Percentiles rank a stretch among this genome's conserved stretches.
Evolutionary conservation across 2,888 invertebrate genomes (phyloP).

Genomic region (Agrotis ipsilon): DNA sequence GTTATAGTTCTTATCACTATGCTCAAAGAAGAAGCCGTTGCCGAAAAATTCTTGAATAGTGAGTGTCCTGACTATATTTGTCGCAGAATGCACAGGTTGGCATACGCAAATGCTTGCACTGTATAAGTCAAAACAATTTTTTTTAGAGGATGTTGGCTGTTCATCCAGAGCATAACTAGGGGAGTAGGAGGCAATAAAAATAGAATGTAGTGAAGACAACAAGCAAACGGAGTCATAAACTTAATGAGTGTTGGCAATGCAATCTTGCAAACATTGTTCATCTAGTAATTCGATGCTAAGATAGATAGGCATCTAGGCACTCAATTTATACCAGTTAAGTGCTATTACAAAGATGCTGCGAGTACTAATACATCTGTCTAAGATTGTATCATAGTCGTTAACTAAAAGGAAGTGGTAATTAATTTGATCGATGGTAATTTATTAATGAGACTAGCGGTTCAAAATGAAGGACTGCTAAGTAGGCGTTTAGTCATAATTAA

Average conservation of each 20-base stretch:
- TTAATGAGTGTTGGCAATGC: slow-evolving; percentile 38
- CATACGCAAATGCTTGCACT: too few species aligned
- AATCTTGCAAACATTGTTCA: slow-evolving; percentile 53
- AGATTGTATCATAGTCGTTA: slow-evolving; percentile 39
- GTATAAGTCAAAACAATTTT: too few species aligned
- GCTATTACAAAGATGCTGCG: slow-evolving; percentile 34
- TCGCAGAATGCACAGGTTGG: too few species aligned
- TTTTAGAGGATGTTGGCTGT: too few species aligned
- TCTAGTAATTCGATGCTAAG: slow-evolving; percentile 46
- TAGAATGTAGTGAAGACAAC: not conserved
- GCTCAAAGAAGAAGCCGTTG: not conserved
- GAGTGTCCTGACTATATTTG: too few species aligned
- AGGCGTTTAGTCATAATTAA: slow-evolving; percentile 6
- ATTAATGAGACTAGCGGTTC: slow-evolving; percentile 27
- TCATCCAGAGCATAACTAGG: too few species aligned
- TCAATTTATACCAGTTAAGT: slow-evolving; percentile 53
- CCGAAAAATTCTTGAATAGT: too few species aligned
- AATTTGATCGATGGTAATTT: slow-evolving; percentile 46
- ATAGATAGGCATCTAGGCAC: slow-evolving; percentile 58
- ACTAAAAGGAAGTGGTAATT: slow-evolving; percentile 37
- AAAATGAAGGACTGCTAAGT: slow-evolving; percentile 11
- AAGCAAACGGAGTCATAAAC: not conserved
- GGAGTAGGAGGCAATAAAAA: too few species aligned
- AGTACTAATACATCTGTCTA: slow-evolving; percentile 34
- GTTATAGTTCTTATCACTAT: not conserved